phyloP scores from a whole-genome alignment of 2,113 vertebrate species.

The Heterocephalus glaber region DNA sequence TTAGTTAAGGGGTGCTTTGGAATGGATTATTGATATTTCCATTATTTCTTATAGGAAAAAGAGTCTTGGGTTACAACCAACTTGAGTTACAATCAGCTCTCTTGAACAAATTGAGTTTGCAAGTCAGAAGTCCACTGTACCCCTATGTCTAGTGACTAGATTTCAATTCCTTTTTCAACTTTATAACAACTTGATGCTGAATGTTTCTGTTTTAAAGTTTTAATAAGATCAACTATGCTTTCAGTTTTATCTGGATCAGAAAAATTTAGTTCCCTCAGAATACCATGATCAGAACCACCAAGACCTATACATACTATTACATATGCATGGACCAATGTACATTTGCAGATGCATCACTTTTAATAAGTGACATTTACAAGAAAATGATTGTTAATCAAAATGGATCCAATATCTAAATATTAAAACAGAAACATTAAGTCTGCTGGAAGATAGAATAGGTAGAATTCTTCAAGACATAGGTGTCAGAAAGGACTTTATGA shows the following conservation, averaged over 20 bases:
- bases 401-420: neutral
- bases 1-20: too few relatives aligned
- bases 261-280: neutral
- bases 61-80: too few relatives aligned
- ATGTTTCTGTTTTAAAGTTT: neutral
- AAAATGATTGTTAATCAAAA: neutral
- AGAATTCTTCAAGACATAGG: neutral
- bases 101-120: too few relatives aligned
- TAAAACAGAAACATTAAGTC: neutral
- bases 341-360: neutral
- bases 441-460: neutral
- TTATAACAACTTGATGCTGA: neutral
- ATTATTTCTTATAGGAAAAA: too few relatives aligned
- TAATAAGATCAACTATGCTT: neutral
- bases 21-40: too few relatives aligned
- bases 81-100: too few relatives aligned
- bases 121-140: too few relatives aligned
- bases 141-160: neutral
- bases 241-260: neutral
- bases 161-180: neutral
- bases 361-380: neutral
- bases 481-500: neutral
- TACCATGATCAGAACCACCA: neutral
- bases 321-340: too few relatives aligned
- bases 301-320: neutral